phyloP scores from a whole-genome alignment of 1,140 invertebrate species.

The Aplysia californica region DNA sequence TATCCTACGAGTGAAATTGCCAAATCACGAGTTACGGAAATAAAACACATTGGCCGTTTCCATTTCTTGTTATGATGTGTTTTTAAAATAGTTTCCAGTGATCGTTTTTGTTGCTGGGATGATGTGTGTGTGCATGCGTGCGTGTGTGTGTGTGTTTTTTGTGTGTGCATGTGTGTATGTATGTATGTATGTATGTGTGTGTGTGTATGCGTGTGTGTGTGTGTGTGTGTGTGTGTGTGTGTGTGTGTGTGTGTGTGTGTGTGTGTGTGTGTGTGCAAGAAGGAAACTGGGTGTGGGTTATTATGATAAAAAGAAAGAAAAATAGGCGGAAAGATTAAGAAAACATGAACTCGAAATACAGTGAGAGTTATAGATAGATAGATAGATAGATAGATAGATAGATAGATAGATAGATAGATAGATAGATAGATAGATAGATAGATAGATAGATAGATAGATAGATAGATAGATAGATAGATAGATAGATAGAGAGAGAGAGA shows the following conservation, averaged over 20 bases:
- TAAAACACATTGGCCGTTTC: too few species aligned
- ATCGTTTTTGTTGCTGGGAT: too few species aligned
- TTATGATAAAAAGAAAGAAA: not conserved
- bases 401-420: not conserved
- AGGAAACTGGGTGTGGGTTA: not conserved
- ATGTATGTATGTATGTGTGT: too few species aligned
- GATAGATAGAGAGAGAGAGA: not conserved
- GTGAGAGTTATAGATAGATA: not conserved
- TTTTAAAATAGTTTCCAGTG: too few species aligned
- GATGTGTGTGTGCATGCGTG: too few species aligned
- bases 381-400: not conserved
- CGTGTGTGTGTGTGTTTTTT: too few species aligned
- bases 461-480: not conserved
- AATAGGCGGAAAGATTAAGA: not conserved
- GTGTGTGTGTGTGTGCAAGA: not conserved
- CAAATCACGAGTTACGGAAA: too few species aligned
- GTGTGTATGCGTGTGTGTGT: not conserved
- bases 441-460: not conserved
- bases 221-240: not conserved
- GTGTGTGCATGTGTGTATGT: too few species aligned
- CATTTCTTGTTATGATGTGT: too few species aligned
- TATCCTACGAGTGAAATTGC: too few species aligned
- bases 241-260: not conserved
- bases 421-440: not conserved
- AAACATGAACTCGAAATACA: not conserved